phyloP scores from a whole-genome alignment of 2,797 vertebrate genomes.

The Manis pentadactyla region DNA sequence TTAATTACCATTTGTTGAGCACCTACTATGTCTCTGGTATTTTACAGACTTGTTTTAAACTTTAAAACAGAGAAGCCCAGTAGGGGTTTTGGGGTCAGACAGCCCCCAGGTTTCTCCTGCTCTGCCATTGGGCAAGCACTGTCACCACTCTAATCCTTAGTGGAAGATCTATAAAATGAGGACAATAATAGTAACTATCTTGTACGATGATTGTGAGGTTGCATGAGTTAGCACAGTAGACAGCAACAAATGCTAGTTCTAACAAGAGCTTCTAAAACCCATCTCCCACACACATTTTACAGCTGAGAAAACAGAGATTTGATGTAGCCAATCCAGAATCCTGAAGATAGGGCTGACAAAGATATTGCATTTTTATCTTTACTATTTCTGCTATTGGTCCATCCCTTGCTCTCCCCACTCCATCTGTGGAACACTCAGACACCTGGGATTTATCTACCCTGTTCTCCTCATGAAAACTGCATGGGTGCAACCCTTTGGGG shows the following conservation, averaged over 20 bases:
- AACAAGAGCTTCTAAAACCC: neutral
- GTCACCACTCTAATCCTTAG: neutral
- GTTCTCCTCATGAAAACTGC: neutral
- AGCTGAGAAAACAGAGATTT: conserved; percentile 31
- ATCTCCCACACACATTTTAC: neutral
- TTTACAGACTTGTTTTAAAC: neutral
- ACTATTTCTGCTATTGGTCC: neutral
- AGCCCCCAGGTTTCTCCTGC: neutral
- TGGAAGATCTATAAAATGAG: neutral
- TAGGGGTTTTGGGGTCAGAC: neutral
- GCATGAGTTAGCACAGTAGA: neutral
- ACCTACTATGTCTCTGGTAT: neutral
- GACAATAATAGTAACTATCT: neutral
- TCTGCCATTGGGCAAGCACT: neutral
- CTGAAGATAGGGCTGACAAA: neutral
- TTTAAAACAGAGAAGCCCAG: neutral
- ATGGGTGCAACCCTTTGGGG: neutral
- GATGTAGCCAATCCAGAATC: neutral
- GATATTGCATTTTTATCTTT: neutral
- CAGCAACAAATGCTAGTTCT: neutral
- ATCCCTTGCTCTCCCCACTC: neutral
- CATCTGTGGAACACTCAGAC: neutral
- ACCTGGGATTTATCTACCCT: neutral
- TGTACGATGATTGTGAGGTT: neutral
- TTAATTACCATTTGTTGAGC: neutral